Base-by-base conservation (phyloP, 2,113 vertebrate species). In the Passer domesticus region DNA sequence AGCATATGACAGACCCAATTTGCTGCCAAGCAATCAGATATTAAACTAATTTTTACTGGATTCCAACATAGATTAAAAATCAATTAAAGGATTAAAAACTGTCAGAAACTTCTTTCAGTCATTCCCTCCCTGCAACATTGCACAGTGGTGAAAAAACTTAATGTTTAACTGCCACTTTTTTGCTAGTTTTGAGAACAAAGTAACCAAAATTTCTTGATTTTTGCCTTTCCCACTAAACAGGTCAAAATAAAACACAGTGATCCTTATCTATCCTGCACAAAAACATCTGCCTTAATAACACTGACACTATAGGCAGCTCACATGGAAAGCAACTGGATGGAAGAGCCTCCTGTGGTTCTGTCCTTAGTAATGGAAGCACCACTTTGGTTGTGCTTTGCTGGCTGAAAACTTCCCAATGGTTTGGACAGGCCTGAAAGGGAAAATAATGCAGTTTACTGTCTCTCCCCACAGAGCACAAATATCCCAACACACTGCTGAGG, bases 31-130 rank as follows among this genome's bases (percentile, higher is more conserved):
- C 35, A 46, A 85, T 73, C 63, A 88, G 75, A 85, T 49, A 87
- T 46, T 50, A 81, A 87, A 87, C 49, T 91, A 62, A 85, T 86
- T 95, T 94, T 88, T 74, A 80, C 16, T 85, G 75, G 72, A 91
- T 92, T 81, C 35, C 35, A 67, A 19, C 3, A 2, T 41, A 77
- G 75, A 95, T 74, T 87, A 91, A 83, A 95, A 95, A 96, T 50
- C 67, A 63, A 95, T 74, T 67, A 77, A 72, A 91, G 39, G 75
- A 93, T 90, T 90, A 88, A 92, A 92, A 93, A 30, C 37, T 73
- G 76, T 44, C 30, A 87, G 49, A 91, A 90, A 84, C 55, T 88
- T 83, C 37, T 53, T 69, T 63, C 70, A 77, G 46, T 59, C 67
- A 55, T n/a, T 74, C 58, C 30, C 23, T 67, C 27, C 15, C 49